Evolutionary conservation across 2,113 vertebrate species (phyloP).

Genomic region (Pelmatolapia mariae): DNA sequence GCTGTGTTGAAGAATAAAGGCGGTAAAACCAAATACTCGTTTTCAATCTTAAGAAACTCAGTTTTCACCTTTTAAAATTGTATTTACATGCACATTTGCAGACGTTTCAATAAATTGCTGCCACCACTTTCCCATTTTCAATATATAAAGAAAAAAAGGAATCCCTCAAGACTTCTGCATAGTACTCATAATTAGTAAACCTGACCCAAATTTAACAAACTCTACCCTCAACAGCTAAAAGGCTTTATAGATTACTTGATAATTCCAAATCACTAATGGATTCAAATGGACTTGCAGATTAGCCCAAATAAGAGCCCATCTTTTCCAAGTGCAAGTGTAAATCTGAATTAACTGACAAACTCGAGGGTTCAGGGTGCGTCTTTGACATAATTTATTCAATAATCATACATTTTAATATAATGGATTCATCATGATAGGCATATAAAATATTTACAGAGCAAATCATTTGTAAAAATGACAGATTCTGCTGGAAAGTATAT

Average conservation of each 20-base stretch:
- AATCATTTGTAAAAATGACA: conserved; percentile 55
- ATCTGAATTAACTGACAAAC: neutral
- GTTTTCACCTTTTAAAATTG: neutral
- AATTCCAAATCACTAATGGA: neutral
- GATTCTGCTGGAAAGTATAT: conserved; percentile 44
- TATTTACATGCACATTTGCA: neutral
- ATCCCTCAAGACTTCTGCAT: neutral
- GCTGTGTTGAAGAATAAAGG: neutral
- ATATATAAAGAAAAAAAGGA: neutral
- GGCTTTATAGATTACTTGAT: neutral
- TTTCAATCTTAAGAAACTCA: neutral
- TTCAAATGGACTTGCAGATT: neutral
- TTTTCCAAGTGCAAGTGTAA: neutral
- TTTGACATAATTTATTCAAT: conserved; percentile 77
- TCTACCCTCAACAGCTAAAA: neutral
- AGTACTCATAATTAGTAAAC: neutral
- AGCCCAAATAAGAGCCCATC: neutral
- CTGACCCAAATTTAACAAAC: neutral
- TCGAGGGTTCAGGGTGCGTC: neutral
- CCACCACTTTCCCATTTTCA: neutral
- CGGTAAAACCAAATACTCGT: neutral
- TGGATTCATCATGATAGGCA: conserved; percentile 46
- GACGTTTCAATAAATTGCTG: neutral
- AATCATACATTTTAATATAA: conserved; percentile 59
- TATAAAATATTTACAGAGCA: conserved; percentile 77